Evolutionary conservation across 2,888 invertebrate genomes (phyloP).

Genomic region (Hecatera dysodea): DNA sequence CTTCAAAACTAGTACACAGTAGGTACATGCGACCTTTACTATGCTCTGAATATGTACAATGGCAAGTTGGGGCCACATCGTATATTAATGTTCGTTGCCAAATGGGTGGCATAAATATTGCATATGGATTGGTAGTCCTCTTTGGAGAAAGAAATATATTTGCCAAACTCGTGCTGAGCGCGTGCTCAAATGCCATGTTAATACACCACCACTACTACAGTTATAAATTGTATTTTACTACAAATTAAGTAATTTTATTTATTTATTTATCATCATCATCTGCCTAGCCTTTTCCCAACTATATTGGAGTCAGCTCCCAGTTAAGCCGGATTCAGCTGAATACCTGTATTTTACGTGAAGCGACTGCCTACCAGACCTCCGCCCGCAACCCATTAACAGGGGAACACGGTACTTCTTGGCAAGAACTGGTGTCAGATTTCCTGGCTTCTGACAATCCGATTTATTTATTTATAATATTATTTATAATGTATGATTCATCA

Average conservation of each 20-base stretch:
- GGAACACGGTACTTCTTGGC: too few species aligned
- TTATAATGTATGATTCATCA: too few species aligned
- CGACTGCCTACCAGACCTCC: too few species aligned
- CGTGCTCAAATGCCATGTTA: background rate
- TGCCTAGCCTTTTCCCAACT: too few species aligned
- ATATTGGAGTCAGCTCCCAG: too few species aligned
- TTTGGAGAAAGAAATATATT: constrained; percentile 42
- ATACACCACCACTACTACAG: background rate
- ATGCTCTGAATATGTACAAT: constrained; percentile 49
- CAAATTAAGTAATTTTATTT: background rate
- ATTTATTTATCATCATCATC: too few species aligned
- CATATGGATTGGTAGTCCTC: constrained; percentile 34
- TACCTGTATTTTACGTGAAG: too few species aligned
- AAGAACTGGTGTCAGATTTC: too few species aligned
- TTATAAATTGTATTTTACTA: constrained; percentile 5
- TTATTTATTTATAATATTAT: too few species aligned
- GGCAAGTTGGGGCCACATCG: constrained; percentile 41
- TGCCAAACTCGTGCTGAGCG: constrained; percentile 23
- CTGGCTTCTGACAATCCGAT: too few species aligned
- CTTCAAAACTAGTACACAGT: constrained; percentile 51
- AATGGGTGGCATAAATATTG: constrained; percentile 57
- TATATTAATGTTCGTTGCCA: constrained; percentile 58
- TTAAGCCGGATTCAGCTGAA: too few species aligned
- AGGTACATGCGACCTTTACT: constrained; percentile 46
- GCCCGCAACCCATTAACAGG: too few species aligned